These are phyloP conservation scores for Hypotaenidia philippensis DNA, from an alignment of 2,797 vertebrate species.

Conservation along the genomic window DNA sequence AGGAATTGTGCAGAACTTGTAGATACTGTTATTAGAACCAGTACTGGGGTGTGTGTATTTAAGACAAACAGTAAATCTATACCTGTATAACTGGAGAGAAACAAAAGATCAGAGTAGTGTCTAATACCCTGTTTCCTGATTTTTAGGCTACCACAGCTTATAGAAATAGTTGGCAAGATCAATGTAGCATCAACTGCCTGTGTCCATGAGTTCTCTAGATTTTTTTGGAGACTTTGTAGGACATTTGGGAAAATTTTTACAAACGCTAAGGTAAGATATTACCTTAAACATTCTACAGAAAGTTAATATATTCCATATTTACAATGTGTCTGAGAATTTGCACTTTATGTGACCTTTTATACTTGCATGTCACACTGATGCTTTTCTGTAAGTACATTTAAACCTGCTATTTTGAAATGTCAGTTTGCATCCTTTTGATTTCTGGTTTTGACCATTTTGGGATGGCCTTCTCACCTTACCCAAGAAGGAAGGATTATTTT, in stretches of 20 bases:
- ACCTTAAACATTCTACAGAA: not conserved
- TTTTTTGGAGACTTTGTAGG: conserved; percentile 98
- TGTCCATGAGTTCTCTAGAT: conserved; percentile 98
- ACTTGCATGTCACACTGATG: not conserved
- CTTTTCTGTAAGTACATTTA: not conserved
- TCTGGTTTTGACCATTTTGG: not conserved
- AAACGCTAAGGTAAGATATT: conserved; percentile 90
- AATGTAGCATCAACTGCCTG: conserved; percentile 95
- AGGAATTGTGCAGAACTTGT: not conserved
- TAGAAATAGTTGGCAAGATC: conserved; percentile 96
- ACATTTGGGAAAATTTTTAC: conserved; percentile 99
- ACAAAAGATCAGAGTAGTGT: not conserved
- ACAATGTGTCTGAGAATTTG: fast-evolving
- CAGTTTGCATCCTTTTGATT: not conserved
- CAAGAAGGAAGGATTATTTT: fast-evolving
- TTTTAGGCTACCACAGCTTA: conserved; percentile 92
- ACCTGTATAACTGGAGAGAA: not conserved
- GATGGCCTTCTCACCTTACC: not conserved
- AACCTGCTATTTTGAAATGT: not conserved
- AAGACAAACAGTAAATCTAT: not conserved
- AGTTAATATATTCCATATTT: not conserved
- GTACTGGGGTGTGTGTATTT: fast-evolving
- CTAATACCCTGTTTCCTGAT: conserved; percentile 27
- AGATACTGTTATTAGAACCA: not conserved
- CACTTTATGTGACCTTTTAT: not conserved